phyloP scores from a whole-genome alignment of 2,113 vertebrate genomes.

The Oplegnathus fasciatus region DNA sequence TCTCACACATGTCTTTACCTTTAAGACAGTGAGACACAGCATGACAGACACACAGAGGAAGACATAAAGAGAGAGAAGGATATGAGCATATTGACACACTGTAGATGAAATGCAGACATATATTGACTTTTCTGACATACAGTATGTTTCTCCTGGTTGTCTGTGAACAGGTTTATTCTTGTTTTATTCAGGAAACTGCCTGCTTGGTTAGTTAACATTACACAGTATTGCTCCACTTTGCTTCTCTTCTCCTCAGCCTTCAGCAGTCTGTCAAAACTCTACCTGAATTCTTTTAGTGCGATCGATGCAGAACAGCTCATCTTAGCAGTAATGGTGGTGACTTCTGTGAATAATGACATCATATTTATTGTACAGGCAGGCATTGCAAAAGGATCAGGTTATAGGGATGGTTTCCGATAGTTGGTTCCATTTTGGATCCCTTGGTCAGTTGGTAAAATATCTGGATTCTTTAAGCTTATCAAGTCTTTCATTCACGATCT shows the following conservation, averaged over 20 bases:
- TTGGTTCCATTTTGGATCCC: too few species aligned
- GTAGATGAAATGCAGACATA: background rate
- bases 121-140: background rate
- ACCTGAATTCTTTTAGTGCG: background rate
- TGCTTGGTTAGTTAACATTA: background rate
- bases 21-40: background rate
- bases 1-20: background rate
- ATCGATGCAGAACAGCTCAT: background rate
- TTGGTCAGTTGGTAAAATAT: too few species aligned
- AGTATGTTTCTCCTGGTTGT: background rate
- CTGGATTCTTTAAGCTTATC: too few species aligned
- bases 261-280: background rate
- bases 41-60: background rate
- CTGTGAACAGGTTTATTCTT: background rate
- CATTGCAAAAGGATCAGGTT: background rate
- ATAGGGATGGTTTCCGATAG: background rate
- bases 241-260: background rate
- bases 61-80: background rate
- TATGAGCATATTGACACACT: background rate
- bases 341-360: background rate
- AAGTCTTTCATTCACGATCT: too few species aligned
- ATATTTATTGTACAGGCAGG: background rate
- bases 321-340: background rate
- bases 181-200: background rate
- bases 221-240: background rate